A percentile compares a stretch with the other conserved stretches of the same genome.
Evolutionary conservation across 2,113 vertebrate species (phyloP).

Genomic region (Holacanthus passer): DNA sequence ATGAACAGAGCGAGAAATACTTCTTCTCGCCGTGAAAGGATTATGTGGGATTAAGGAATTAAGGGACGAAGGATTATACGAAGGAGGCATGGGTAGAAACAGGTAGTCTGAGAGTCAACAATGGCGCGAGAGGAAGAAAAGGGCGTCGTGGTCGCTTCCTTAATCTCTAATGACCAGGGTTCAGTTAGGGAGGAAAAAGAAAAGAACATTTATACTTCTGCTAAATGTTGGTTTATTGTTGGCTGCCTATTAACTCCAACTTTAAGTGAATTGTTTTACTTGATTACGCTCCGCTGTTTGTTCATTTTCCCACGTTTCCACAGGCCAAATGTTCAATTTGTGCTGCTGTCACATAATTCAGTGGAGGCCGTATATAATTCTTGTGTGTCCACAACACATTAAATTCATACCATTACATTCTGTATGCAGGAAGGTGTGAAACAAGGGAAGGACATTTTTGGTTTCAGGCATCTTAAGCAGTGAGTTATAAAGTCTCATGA

Average conservation of each 20-base stretch:
- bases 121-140: neutral
- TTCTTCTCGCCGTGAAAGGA: constrained; percentile 39
- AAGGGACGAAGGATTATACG: constrained; percentile 30
- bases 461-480: neutral
- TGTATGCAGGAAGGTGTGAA: neutral
- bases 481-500: neutral
- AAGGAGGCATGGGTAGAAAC: constrained; percentile 17
- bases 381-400: neutral
- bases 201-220: neutral
- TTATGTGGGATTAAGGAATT: constrained; percentile 55
- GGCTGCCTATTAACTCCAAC: neutral
- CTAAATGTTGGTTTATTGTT: neutral
- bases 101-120: constrained; percentile 30
- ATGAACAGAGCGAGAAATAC: constrained; percentile 31
- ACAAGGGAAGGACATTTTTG: neutral
- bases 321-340: neutral
- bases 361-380: neutral
- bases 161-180: constrained; percentile 6
- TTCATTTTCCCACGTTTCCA: neutral
- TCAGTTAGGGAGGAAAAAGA: constrained; percentile 6
- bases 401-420: neutral
- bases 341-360: neutral
- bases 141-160: constrained; percentile 1
- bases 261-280: neutral
- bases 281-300: neutral